phyloP scores from a whole-genome alignment of 2,888 invertebrate genomes.

The Antitype chi region DNA sequence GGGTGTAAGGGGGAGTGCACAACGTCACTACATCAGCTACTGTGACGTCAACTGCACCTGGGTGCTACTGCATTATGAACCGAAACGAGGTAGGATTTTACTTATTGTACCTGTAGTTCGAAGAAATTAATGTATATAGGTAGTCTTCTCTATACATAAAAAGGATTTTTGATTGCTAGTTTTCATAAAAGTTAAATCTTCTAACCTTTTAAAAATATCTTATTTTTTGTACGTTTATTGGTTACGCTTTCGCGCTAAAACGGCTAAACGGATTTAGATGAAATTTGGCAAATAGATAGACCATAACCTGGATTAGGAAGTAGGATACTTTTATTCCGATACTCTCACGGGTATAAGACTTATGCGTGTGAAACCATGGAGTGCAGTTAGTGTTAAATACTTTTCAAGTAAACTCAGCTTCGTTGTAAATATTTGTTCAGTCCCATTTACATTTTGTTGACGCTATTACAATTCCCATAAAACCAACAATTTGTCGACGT shows the following conservation, averaged over 20 bases:
- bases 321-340: too few relatives aligned
- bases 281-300: too few relatives aligned
- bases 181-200: neutral
- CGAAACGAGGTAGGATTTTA: neutral
- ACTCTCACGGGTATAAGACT: too few relatives aligned
- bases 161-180: neutral
- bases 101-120: neutral
- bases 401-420: neutral
- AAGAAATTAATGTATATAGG: neutral
- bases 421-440: neutral
- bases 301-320: too few relatives aligned
- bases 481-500: conserved; percentile 20
- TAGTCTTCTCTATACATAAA: neutral
- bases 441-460: neutral
- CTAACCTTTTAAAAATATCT: too few relatives aligned
- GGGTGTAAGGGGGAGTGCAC: conserved; percentile 27
- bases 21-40: conserved; percentile 19
- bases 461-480: neutral
- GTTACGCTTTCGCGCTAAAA: too few relatives aligned
- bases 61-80: neutral
- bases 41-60: conserved; percentile 42
- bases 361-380: too few relatives aligned
- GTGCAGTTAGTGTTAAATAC: neutral
- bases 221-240: too few relatives aligned
- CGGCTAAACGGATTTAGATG: too few relatives aligned